Evolutionary conservation across 2,797 vertebrate species (phyloP), one percentile per base, ranked within the genome.

Genomic region (Pristis pectinata): DNA sequence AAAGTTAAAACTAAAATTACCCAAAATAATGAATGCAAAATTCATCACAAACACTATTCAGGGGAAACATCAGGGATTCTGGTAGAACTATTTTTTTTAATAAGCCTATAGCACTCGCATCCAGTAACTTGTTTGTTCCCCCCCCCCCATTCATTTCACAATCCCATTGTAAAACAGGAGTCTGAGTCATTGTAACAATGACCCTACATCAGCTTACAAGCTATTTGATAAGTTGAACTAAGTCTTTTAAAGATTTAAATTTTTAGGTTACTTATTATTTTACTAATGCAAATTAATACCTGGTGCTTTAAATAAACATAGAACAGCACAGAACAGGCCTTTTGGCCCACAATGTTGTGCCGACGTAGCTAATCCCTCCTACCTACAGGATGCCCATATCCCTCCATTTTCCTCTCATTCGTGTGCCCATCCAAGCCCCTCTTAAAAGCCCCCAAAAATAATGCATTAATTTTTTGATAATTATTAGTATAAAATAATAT

Each of bases 131-230:
- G 44, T 94, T 94, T 76, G 61, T 93, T 64, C n/a, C n/a, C n/a
- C n/a, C n/a, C n/a, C n/a, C n/a, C n/a, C n/a, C n/a, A n/a, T 93
- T 94, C 70, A 76, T 59, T 34, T 49, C 92, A 72, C 70, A 94
- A 70, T 27, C 70, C 72, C 30, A n/a, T 30, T 49, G 37, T 93
- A 93, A 94, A 76, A 56, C 70, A 94, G 53, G 8, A 72, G 41
- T 72, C 22, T 15, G 67, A 70, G 44, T 74, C 64, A 72, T 93
- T 53, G 24, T 44, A 74, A 41, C 41, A 74, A 70, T 53, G 7
- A 94, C 11, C 4, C 10, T 49, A 74, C 70, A 74, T 53, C 41
- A n/a, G 27, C 49, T 94, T 94, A 44, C 91, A 72, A 67, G 49
- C 67, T 72, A 37, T 70, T 74, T 94, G 49, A 74, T 41, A 76